phyloP scores from a whole-genome alignment of 2,888 invertebrate genomes.

The Brachynemurus nebulosus region DNA sequence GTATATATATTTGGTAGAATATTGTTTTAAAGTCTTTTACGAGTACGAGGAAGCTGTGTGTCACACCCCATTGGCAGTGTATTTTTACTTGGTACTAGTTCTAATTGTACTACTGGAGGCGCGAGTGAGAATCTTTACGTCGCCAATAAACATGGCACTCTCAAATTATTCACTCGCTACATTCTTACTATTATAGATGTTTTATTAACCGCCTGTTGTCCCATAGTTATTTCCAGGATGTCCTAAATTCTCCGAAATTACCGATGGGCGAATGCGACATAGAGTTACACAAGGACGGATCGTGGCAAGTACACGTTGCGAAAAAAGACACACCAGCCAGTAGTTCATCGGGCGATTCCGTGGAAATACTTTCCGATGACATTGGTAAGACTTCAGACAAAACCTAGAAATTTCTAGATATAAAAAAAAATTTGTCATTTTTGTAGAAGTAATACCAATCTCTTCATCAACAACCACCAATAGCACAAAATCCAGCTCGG shows the following conservation, averaged over 20 bases:
- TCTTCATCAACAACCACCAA: constrained; percentile 4
- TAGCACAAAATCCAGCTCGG: not conserved
- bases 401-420: not conserved
- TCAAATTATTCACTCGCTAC: too few relatives aligned
- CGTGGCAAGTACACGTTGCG: constrained; percentile 59
- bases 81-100: too few relatives aligned
- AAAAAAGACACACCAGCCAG: constrained; percentile 39
- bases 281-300: constrained; percentile 70
- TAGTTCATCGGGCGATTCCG: constrained; percentile 37
- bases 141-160: too few relatives aligned
- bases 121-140: too few relatives aligned
- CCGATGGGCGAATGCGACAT: constrained; percentile 63
- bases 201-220: too few relatives aligned
- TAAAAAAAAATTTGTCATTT: constrained; percentile 4
- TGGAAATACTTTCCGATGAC: constrained; percentile 64
- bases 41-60: too few relatives aligned
- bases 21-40: too few relatives aligned
- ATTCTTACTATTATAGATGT: too few relatives aligned
- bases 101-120: too few relatives aligned
- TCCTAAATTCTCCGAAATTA: constrained; percentile 53
- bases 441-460: constrained; percentile 37
- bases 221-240: constrained; percentile 67
- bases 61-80: too few relatives aligned
- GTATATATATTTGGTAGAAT: too few relatives aligned
- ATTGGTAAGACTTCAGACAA: constrained; percentile 39